Percentiles rank a stretch among this genome's conserved stretches.
Conservation (phyloP, 2,797 vertebrate genomes). For the Pseudomugil tenellus region DNA sequence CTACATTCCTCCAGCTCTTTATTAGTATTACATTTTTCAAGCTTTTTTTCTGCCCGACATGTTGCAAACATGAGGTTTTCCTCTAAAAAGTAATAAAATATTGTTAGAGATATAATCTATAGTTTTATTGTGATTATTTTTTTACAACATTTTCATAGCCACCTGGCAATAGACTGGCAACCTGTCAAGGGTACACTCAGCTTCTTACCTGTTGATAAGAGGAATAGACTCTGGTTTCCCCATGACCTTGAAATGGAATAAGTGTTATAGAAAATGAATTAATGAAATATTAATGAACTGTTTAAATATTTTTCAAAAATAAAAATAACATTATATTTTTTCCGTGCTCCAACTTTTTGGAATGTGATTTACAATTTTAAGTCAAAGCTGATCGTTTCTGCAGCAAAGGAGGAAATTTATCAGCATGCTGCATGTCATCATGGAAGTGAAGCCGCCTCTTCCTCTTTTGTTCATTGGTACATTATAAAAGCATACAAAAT, state of each 20-base stretch:
- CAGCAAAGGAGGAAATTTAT: not conserved
- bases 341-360: too few relatives aligned
- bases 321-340: too few relatives aligned
- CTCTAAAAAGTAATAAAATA: not conserved
- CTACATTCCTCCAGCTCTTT: not conserved
- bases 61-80: not conserved
- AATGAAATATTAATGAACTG: too few relatives aligned
- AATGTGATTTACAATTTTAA: not conserved
- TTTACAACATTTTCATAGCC: not conserved
- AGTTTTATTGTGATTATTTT: not conserved
- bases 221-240: too few relatives aligned
- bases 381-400: rapidly evolving
- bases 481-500: not conserved
- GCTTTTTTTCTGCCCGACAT: not conserved
- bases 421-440: not conserved
- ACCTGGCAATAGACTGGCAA: not conserved
- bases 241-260: too few relatives aligned
- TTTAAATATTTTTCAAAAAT: too few relatives aligned
- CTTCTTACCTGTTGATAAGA: not conserved
- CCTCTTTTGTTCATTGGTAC: not conserved
- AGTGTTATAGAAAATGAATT: too few relatives aligned
- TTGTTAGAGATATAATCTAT: not conserved
- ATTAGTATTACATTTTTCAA: not conserved
- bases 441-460: not conserved
- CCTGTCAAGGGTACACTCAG: not conserved